Conservation (phyloP, 1,140 invertebrate species). For the Choristoneura fumiferana region DNA sequence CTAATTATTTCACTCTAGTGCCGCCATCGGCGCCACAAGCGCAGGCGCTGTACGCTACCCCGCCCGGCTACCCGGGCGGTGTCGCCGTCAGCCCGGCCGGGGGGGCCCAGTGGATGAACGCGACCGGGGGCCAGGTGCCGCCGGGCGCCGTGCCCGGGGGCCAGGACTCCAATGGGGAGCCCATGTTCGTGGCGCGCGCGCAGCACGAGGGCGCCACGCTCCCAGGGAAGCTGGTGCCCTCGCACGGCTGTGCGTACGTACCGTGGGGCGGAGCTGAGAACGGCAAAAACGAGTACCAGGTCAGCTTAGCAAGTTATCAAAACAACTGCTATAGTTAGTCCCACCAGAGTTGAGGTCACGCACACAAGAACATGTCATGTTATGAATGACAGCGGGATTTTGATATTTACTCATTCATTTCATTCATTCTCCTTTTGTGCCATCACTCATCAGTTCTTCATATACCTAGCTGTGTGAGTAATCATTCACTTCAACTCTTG, state of each 20-base stretch:
- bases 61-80: constrained; percentile 54
- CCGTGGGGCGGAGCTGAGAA: constrained; percentile 90
- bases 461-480: too few relatives aligned
- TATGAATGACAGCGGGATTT: too few relatives aligned
- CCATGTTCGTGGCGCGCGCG: constrained; percentile 86
- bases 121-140: constrained; percentile 82
- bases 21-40: constrained; percentile 75
- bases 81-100: constrained; percentile 33
- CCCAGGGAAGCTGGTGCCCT: constrained; percentile 87
- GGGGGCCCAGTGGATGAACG: constrained; percentile 82
- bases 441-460: too few relatives aligned
- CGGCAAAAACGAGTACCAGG: constrained; percentile 86
- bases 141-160: constrained; percentile 86
- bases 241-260: constrained; percentile 86
- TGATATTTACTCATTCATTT: too few relatives aligned
- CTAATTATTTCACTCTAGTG: constrained; percentile 38
- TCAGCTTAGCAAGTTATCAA: constrained; percentile 58
- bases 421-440: too few relatives aligned
- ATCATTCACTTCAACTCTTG: too few relatives aligned
- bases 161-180: constrained; percentile 83
- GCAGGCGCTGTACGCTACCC: constrained; percentile 48
- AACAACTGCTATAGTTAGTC: too few relatives aligned
- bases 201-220: constrained; percentile 86
- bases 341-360: background rate
- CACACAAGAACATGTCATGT: too few relatives aligned